Conservation (phyloP, 2,797 vertebrate species). For the Cheirogaleus major region DNA sequence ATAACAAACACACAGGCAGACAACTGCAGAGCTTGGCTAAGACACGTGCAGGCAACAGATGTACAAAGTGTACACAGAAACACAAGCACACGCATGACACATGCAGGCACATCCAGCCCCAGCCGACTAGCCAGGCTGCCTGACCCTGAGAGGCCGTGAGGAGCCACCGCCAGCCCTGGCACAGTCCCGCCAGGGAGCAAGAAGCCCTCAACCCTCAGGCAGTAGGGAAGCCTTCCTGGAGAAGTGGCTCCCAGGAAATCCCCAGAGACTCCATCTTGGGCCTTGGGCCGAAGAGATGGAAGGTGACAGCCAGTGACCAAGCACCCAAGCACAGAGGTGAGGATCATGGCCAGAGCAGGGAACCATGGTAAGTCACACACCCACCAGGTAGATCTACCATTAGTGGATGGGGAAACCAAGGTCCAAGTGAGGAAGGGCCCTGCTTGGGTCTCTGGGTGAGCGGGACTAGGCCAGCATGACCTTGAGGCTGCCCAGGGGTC, state of each 20-base stretch:
- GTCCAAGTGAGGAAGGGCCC: neutral
- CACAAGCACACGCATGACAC: neutral
- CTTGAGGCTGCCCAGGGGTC: conserved; percentile 67
- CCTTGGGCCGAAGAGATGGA: neutral
- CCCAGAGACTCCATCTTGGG: neutral
- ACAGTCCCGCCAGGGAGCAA: neutral
- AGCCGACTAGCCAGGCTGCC: neutral
- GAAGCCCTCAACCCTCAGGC: neutral
- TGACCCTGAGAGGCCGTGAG: neutral
- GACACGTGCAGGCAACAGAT: neutral
- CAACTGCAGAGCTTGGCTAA: neutral
- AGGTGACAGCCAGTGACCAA: neutral
- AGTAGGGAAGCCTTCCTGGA: neutral
- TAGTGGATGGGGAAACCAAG: neutral
- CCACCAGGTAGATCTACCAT: neutral
- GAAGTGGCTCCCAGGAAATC: neutral
- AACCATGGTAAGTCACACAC: neutral
- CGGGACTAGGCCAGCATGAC: conserved; percentile 25
- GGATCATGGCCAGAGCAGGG: neutral
- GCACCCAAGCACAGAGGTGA: neutral
- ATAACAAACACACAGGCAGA: neutral
- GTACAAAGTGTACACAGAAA: neutral
- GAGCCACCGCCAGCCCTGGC: neutral
- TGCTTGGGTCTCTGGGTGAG: neutral
- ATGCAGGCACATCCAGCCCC: neutral